Conservation (phyloP, 2,797 vertebrate genomes). For the Syncerus caffer region DNA sequence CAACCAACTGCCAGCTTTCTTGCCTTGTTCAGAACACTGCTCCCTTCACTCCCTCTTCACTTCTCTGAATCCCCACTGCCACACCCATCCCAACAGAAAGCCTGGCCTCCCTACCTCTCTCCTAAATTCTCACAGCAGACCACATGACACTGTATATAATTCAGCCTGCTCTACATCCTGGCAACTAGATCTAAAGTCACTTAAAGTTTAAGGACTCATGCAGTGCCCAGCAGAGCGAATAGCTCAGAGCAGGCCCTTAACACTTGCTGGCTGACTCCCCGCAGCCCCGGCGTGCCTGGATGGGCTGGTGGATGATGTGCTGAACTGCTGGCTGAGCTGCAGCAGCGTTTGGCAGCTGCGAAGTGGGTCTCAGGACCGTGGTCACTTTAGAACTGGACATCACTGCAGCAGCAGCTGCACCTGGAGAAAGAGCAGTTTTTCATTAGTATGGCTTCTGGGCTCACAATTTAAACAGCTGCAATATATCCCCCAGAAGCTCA, state of each 20-base stretch:
- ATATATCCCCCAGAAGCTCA: neutral
- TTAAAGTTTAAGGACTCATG: neutral
- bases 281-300: constrained; percentile 87
- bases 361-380: constrained; percentile 94
- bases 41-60: neutral
- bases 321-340: constrained; percentile 92
- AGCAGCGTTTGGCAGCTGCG: constrained; percentile 88
- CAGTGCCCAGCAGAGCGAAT: neutral
- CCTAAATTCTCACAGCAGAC: neutral
- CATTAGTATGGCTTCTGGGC: neutral
- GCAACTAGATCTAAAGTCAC: neutral
- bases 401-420: constrained; percentile 96
- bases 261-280: neutral
- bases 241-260: neutral
- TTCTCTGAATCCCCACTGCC: neutral
- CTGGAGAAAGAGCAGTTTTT: constrained; percentile 77
- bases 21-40: neutral
- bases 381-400: constrained; percentile 97
- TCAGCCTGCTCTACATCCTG: neutral
- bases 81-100: neutral
- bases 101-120: neutral
- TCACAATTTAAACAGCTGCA: neutral
- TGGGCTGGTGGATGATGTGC: constrained; percentile 97
- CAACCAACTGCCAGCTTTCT: neutral
- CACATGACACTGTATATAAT: neutral